Evolutionary conservation across 2,888 invertebrate species (phyloP), one percentile per base, ranked within the genome.

Genomic region (Ennomos fuscantarius): DNA sequence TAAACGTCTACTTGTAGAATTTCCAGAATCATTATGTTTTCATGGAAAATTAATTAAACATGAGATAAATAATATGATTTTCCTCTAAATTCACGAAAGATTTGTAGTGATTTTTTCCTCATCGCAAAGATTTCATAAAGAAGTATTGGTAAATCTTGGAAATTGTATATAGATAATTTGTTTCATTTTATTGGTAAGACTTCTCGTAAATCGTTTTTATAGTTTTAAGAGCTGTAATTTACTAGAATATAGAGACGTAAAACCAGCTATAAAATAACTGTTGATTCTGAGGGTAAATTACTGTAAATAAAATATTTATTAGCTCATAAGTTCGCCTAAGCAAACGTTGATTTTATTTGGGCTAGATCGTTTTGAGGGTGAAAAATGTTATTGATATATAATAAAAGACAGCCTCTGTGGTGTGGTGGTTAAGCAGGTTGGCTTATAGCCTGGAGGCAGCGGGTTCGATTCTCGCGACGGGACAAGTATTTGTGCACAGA

Each of bases 241-340:
- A 66, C 64, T 54, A 67, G 63, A 24, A 63, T 68, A 76, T 74
- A 74, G 71, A 56, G 59, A 59, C 54, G 55, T 76, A 74, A 76
- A 73, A 72, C 44, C 44, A 6, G 32, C 35, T 44, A 61, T 74
- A 76, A 68, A 75, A 66, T 64, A 68, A 66, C 63, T 62, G 61
- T 61, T 68, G 66, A 66, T 66, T 59, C 57, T 40, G 44, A 43
- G 58, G 43, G 53, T 57, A 60, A 60, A 58, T 49, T 48, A 52
- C 59, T 50, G 46, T 56, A 49, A 59, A 57, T 52, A 52, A 45
- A 64, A 51, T 42, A 57, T 55, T 55, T 55, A 52, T 55, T 45
- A 40, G 40, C 35, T 45, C 53, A 45, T 59, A 45, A 59, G 37
- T 41, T 53, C 32, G 8, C 51, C 44, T 8, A 51, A 47, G 34